Evolutionary conservation across 2,113 vertebrate species (phyloP), one percentile per base, ranked within the genome.

Genomic region (Desmodus rotundus): DNA sequence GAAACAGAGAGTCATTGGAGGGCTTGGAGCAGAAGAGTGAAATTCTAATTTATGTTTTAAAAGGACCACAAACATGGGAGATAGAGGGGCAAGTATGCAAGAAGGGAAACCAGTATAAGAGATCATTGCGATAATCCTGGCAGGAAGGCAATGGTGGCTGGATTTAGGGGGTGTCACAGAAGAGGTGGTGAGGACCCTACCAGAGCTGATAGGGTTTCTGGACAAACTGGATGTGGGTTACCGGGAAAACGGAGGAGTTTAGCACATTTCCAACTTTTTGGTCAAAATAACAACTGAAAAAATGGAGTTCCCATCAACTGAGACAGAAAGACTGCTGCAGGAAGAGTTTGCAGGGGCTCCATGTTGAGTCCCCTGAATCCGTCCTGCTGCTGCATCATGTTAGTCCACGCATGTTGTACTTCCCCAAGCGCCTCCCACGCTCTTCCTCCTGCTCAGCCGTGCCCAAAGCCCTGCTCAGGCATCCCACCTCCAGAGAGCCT

Each of bases 81-180:
- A 8, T 1, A 63, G 9, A 43, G 11, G 45, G 24, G 17, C 12
- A 58, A 56, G 5, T 15, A 2, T 41, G n/a, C 54, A 73, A 5
- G 22, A n/a, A 84, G 50, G 31, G 17, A 50, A 38, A 43, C 6
- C 0, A 3, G 36, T 13, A 38, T 41, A 36, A 3, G 15, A 73
- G 26, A 80, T 1, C 26, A 28, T 0, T 24, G 33, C 19, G 26
- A 3, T 20, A 33, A 36, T 36, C 5, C 24, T 24, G 19, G 33
- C 7, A 52, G 63, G 68, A 12, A 43, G 12, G 41, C 0, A 4
- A 11, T 8, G 20, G 26, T 61, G 58, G 33, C 1, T 33, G 28
- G 11, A 20, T n/a, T 73, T 31, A 26, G 12, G 41, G 4, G 4
- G 26, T 8, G 1, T 1, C 19, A 5, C 15, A 9, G 15, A 65